Evolutionary conservation across 2,113 vertebrate species (phyloP), one percentile per base, ranked within the genome.

Genomic region (Rhagologus leucostigma): DNA sequence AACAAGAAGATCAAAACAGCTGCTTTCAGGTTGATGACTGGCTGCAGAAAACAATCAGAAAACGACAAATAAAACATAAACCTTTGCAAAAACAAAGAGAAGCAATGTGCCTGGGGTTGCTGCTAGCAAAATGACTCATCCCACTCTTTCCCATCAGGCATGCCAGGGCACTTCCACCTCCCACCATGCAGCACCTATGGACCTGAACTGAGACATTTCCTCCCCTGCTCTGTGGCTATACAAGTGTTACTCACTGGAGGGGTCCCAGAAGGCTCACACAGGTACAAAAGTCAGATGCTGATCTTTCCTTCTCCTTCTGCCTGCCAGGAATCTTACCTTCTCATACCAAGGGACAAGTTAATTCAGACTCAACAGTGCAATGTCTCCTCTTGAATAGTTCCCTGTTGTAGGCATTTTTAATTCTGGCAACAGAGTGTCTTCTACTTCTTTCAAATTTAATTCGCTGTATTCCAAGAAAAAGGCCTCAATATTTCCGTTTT

Each of bases 31-130:
- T 24, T 85, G 60, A 63, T 27, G 37, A 32, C 60, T 37, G 71
- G 22, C 78, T 71, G 64, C 47, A 88, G 84, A 86, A 96, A 90
- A 71, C 30, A 68, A 89, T 20, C 16, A 53, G n/a, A 32, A 79
- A 91, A 93, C 65, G 92, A 53, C 18, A 90, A 90, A 90, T 33
- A 50, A 93, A 90, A 50, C 56, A 70, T 20, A 79, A 95, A 81
- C 20, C 59, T 70, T 53, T 33, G 15, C 30, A 80, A 65, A 91
- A 91, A 4, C n/a, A 79, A 33, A 83, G 75, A 60, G 44, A 78
- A 62, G 46, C 20, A 20, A 67, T 56, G 15, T 46, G 16, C 46
- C 27, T 9, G 6, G 6, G 35, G 33, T 23, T 85, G 74, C 69
- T 7, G 4, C 39, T 82, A 69, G 47, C 7, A 19, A 59, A 90